phyloP scores from a whole-genome alignment of 2,113 vertebrate genomes.

The Oryzias celebensis region DNA sequence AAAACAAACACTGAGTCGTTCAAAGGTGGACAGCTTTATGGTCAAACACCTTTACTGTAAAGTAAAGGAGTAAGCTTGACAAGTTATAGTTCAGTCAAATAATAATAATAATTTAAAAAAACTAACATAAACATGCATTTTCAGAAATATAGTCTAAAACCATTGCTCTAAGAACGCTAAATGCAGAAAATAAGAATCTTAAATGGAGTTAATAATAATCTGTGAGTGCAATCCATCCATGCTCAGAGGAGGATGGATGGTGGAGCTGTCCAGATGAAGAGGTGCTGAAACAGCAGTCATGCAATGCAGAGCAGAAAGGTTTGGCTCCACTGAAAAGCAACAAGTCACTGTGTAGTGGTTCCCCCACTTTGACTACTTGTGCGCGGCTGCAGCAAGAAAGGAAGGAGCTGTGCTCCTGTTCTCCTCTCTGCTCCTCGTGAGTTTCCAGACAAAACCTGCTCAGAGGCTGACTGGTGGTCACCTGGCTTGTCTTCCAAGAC shows the following conservation, averaged over 20 bases:
- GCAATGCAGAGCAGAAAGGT: constrained; percentile 59
- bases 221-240: constrained; percentile 76
- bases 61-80: constrained; percentile 50
- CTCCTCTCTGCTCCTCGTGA: constrained; percentile 29
- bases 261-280: constrained; percentile 75
- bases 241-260: constrained; percentile 63
- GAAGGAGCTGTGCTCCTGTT: constrained; percentile 44
- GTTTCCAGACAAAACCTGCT: constrained; percentile 49
- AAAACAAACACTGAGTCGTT: constrained; percentile 70
- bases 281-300: constrained; percentile 79
- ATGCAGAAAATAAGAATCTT: constrained; percentile 70
- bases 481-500: constrained; percentile 78
- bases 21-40: constrained; percentile 72
- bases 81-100: constrained; percentile 63
- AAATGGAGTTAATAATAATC: constrained; percentile 52
- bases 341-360: constrained; percentile 49
- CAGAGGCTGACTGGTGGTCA: constrained; percentile 55
- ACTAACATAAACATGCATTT: constrained; percentile 80
- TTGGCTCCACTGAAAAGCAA: constrained; percentile 52
- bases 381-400: constrained; percentile 63
- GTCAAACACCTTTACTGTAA: constrained; percentile 56
- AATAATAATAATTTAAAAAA: constrained; percentile 29
- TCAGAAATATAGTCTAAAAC: constrained; percentile 68
- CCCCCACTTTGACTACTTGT: constrained; percentile 56
- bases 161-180: constrained; percentile 74